Evolutionary conservation across 2,888 invertebrate species (phyloP), one percentile per base, ranked within the genome.

Genomic region (Drosophila falleni): DNA sequence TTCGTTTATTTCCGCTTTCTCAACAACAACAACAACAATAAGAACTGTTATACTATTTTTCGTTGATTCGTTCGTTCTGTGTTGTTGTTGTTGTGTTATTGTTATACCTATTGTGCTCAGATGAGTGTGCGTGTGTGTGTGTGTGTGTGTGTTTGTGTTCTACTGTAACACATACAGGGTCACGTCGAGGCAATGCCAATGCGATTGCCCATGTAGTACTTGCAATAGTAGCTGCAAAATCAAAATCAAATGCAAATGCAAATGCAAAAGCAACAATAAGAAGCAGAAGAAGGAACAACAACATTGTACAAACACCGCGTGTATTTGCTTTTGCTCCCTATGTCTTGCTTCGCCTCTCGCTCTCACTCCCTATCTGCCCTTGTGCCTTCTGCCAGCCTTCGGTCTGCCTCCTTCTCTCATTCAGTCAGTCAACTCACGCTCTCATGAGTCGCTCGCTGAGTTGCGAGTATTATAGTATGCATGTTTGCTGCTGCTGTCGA

Each of bases 151-250:
- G 15, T 35, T 33, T 49, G 31, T 47, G 41, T 15, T 35, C 49
- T 39, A 53, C 46, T 63, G 47, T 19, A 49, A 42, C 54, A 67
- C 26, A 49, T 11, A 55, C 54, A 69, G 71, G 74, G 70, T 75
- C 71, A 70, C 46, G 35, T 49, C 26, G 29, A 61, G 68, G 54
- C 73, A 73, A 68, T 68, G 74, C 33, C 39, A 73, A 74, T 69
- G 55, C 58, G 49, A 19, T 58, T 60, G 39, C 39, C 37, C 11
- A 65, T 65, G 56, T 41, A 54, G 56, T 41, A 54, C 46, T 31
- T 31, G 31, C 23, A 55, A 50, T 8, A 19, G 44, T 39, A 51
- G 41, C 39, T 9, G 26, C 59, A 72, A 65, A 51, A 10, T 23
- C 37, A 64, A 33, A 29, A n/a, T 10, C 49, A 54, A 59, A 59